phyloP scores from a whole-genome alignment of 2,797 vertebrate genomes.

The Rhinoraja longicauda region DNA sequence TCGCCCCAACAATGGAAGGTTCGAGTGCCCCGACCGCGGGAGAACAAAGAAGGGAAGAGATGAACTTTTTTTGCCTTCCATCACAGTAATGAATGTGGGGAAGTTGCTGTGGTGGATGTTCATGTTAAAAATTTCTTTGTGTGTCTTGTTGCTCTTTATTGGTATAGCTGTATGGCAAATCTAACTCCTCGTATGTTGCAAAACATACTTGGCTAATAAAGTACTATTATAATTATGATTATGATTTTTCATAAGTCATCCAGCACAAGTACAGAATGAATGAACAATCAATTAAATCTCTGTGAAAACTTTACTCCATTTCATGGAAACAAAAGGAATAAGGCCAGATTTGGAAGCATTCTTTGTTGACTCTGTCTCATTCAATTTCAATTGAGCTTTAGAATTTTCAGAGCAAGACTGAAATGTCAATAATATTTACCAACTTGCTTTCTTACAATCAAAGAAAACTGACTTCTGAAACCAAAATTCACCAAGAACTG shows the following conservation, averaged over 20 bases:
- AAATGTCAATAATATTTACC: background rate
- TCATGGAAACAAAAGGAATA: background rate
- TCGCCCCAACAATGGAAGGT: too few species aligned
- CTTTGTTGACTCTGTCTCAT: background rate
- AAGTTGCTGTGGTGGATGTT: too few species aligned
- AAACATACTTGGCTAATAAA: too few species aligned
- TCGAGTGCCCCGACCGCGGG: too few species aligned
- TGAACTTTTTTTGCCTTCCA: too few species aligned
- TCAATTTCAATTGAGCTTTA: background rate
- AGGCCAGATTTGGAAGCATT: background rate
- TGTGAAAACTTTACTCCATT: background rate
- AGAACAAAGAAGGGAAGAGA: too few species aligned
- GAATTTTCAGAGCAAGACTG: background rate
- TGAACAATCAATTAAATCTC: background rate
- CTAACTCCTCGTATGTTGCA: too few species aligned
- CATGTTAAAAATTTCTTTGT: too few species aligned
- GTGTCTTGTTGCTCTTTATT: too few species aligned
- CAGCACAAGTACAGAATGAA: background rate
- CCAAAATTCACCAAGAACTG: background rate
- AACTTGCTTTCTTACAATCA: background rate
- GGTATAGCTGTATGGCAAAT: too few species aligned
- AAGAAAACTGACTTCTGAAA: background rate
- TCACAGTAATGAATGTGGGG: too few species aligned
- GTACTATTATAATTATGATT: too few species aligned
- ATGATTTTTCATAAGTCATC: background rate